Percentiles rank a stretch among this genome's conserved stretches.
phyloP scores from a whole-genome alignment of 2,113 vertebrate genomes.

The Scalopus aquaticus region DNA sequence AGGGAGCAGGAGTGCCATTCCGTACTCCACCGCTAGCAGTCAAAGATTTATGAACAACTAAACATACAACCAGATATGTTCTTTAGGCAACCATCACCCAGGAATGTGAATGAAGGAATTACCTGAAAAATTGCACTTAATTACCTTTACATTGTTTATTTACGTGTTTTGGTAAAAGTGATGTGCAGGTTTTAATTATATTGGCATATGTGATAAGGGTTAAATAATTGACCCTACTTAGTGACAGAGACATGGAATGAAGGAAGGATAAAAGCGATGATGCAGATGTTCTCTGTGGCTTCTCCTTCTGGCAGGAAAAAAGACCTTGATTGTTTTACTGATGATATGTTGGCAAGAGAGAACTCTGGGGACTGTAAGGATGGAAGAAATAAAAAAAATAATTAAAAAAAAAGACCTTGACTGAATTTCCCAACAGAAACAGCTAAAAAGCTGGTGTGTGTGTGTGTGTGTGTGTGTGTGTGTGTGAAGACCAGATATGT shows the following conservation, averaged over 20 bases:
- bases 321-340: too few relatives aligned
- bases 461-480: not conserved
- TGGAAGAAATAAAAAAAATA: too few relatives aligned
- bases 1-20: not conserved
- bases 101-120: not conserved
- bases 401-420: not conserved
- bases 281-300: not conserved
- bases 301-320: not conserved
- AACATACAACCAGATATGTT: not conserved
- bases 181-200: not conserved
- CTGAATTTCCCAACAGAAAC: not conserved
- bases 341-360: too few relatives aligned
- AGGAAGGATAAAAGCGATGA: not conserved
- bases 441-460: not conserved
- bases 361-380: too few relatives aligned
- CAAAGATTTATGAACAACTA: not conserved
- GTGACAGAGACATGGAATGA: not conserved
- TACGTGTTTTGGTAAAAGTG: not conserved
- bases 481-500: not conserved
- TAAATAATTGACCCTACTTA: not conserved
- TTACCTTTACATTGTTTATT: not conserved
- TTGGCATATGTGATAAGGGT: not conserved
- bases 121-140: not conserved
- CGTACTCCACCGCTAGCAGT: not conserved
- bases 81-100: not conserved